Percentiles rank a stretch among this genome's conserved stretches.
Conservation (phyloP, 2,888 invertebrate species). For the Gisinianus flammeolus region DNA sequence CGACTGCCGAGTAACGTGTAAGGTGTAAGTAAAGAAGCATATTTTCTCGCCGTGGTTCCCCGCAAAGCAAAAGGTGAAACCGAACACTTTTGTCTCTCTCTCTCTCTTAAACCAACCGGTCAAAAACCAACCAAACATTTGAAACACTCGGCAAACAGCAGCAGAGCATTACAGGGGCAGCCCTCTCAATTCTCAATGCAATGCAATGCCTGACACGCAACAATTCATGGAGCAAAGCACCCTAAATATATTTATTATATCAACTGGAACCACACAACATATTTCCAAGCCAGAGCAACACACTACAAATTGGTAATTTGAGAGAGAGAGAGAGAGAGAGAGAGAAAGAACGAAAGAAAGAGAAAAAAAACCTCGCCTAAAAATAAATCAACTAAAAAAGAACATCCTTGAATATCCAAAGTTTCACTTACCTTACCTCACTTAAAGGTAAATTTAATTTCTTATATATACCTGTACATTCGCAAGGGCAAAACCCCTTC, state of each 20-base stretch:
- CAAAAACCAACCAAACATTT: not conserved
- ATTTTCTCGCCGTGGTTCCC: constrained; percentile 9
- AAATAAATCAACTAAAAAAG: constrained; percentile 28
- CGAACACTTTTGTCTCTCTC: constrained; percentile 13
- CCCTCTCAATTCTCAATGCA: too few species aligned
- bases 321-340: not conserved
- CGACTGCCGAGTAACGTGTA: too few species aligned
- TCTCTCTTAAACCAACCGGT: not conserved
- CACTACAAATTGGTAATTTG: constrained; percentile 41
- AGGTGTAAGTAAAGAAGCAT: not conserved
- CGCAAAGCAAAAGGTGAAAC: constrained; percentile 18
- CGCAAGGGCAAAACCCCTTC: not conserved
- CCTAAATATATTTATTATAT: constrained; percentile 13
- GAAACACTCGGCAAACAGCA: too few species aligned
- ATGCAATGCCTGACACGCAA: not conserved
- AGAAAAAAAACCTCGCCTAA: constrained; percentile 16
- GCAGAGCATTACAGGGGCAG: not conserved
- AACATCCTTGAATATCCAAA: not conserved
- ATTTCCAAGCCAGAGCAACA: not conserved
- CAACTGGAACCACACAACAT: not conserved
- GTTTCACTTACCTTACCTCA: not conserved
- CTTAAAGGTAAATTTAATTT: not conserved
- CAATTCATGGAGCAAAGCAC: not conserved
- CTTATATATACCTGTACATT: not conserved
- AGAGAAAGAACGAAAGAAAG: not conserved